Evolutionary conservation across 1,140 invertebrate species (phyloP).

Genomic region (Antheraea mylitta): DNA sequence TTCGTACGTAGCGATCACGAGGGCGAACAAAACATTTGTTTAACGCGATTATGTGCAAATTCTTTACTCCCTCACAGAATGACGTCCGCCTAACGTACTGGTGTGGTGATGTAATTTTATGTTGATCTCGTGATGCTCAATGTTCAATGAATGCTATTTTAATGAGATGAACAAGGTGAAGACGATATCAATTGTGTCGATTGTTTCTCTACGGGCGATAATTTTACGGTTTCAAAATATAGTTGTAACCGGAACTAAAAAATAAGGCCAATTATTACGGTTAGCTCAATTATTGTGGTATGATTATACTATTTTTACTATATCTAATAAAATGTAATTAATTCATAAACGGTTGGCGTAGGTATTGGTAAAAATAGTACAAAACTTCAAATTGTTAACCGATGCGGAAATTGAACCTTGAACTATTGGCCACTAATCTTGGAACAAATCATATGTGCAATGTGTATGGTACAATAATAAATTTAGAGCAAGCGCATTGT

Average conservation of each 20-base stretch:
- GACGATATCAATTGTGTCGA: not conserved
- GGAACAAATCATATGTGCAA: not conserved
- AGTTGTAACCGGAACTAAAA: no score
- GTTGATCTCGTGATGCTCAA: slow-evolving; percentile 38
- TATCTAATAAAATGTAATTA: no score
- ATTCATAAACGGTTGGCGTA: no score
- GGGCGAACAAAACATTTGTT: slow-evolving; percentile 34
- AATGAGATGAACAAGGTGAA: slow-evolving; percentile 1
- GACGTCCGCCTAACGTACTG: slow-evolving; percentile 41
- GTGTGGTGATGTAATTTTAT: slow-evolving; percentile 52
- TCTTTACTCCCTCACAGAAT: slow-evolving; percentile 49
- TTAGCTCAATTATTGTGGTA: no score
- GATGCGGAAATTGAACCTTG: no score
- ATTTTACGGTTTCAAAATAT: no score
- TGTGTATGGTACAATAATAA: not conserved
- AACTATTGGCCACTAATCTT: no score
- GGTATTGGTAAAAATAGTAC: no score
- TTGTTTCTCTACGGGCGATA: no score
- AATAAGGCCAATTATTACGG: no score
- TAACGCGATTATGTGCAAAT: slow-evolving; percentile 45
- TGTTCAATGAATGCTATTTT: slow-evolving; percentile 27
- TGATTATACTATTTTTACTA: no score
- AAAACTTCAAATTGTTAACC: no score
- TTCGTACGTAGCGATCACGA: slow-evolving; percentile 45
- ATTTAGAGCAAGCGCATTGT: not conserved